phyloP scores from a whole-genome alignment of 1,140 invertebrate species.

The Dendrolimus punctatus region DNA sequence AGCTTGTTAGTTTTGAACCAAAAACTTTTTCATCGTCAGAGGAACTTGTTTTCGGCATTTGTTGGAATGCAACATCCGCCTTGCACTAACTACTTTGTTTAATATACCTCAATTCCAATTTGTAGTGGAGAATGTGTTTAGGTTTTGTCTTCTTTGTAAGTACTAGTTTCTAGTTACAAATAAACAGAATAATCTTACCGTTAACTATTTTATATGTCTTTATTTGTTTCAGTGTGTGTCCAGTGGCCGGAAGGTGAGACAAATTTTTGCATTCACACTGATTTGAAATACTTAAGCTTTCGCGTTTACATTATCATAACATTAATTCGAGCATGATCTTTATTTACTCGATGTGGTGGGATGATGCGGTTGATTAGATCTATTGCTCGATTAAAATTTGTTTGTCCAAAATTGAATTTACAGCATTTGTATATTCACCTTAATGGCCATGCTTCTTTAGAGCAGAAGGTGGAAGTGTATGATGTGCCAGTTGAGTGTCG shows the following conservation, averaged over 20 bases:
- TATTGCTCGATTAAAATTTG: conserved; percentile 19
- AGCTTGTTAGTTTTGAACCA: conserved; percentile 38
- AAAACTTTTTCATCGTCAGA: conserved; percentile 20
- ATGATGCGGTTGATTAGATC: conserved; percentile 50
- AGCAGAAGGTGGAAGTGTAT: conserved; percentile 20
- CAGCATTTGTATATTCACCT: conserved; percentile 40
- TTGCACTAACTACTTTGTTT: conserved; percentile 44
- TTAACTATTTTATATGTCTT: conserved; percentile 18
- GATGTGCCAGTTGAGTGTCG: conserved; percentile 15
- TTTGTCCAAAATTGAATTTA: conserved; percentile 20
- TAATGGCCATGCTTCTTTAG: conserved; percentile 58
- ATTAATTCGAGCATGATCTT: conserved; percentile 61
- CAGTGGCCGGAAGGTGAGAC: conserved; percentile 89
- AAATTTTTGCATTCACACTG: conserved; percentile 22
- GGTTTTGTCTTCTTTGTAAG: conserved; percentile 44
- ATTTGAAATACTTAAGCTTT: conserved; percentile 42
- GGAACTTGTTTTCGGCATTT: conserved; percentile 31
- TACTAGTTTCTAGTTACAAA: background rate
- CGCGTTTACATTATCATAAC: conserved; percentile 61
- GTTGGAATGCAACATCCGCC: conserved; percentile 48
- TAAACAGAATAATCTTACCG: background rate
- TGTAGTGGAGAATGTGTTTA: conserved; percentile 63
- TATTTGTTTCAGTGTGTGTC: conserved; percentile 85
- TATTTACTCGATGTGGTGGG: conserved; percentile 60
- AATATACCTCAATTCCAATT: conserved; percentile 23